Evolutionary conservation across 2,797 vertebrate species (phyloP).

Genomic region (Loriculus beryllinus): DNA sequence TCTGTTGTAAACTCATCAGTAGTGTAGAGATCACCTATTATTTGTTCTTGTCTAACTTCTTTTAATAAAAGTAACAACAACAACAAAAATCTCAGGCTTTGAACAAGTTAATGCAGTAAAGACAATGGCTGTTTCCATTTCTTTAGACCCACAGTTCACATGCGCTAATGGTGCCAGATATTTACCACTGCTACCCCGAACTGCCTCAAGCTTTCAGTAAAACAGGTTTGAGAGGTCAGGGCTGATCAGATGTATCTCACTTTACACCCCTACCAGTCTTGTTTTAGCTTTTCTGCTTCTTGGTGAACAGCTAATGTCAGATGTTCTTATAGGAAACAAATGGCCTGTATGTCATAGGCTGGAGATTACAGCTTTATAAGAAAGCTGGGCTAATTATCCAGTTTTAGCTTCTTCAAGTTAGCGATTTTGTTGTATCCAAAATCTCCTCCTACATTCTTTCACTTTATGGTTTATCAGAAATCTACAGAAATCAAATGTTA

Average conservation of each 20-base stretch:
- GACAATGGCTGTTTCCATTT: not conserved
- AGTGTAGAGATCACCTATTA: not conserved
- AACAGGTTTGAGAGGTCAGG: not conserved
- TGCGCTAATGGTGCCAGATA: not conserved
- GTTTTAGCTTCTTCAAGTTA: not conserved
- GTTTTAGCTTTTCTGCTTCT: not conserved
- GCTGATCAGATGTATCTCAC: not conserved
- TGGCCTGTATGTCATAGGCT: not conserved
- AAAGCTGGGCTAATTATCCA: not conserved
- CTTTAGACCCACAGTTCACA: not conserved
- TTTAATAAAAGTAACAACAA: not conserved
- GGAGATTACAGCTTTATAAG: not conserved
- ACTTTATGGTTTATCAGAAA: not conserved
- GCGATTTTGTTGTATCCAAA: not conserved
- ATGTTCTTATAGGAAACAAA: not conserved
- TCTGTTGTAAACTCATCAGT: not conserved
- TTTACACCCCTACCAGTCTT: not conserved
- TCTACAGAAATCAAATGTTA: not conserved
- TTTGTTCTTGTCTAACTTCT: not conserved
- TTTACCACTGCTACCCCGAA: not conserved
- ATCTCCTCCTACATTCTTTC: not conserved
- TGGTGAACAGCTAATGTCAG: not conserved
- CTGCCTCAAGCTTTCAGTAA: not conserved
- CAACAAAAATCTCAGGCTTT: not conserved
- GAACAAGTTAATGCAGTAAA: not conserved